A percentile compares a stretch with the other conserved stretches of the same genome.
Conservation (phyloP, 2,888 invertebrate species). For the Dermolepida albohirtum region DNA sequence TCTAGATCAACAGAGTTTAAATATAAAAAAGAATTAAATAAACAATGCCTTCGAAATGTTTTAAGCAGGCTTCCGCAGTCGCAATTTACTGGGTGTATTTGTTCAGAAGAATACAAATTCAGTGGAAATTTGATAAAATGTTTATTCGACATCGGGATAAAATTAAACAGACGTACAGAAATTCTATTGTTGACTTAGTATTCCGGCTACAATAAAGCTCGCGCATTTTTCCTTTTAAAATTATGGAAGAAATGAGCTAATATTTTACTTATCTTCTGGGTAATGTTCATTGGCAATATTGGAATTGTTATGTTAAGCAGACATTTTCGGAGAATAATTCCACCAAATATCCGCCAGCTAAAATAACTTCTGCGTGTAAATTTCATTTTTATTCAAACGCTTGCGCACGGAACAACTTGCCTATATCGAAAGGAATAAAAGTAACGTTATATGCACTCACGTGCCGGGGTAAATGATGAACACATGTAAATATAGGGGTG, state of each 20-base stretch:
- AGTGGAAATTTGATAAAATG: slow-evolving; percentile 22
- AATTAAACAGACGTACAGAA: slow-evolving; percentile 29
- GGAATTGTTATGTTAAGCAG: slow-evolving; percentile 48
- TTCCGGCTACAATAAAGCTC: slow-evolving; percentile 4
- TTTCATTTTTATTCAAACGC: slow-evolving; percentile 36
- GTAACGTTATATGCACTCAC: neutral
- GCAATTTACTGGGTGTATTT: slow-evolving; percentile 21
- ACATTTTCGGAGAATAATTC: slow-evolving; percentile 46
- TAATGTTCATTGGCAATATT: slow-evolving; percentile 46
- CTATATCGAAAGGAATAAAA: slow-evolving; percentile 1
- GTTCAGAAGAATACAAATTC: slow-evolving; percentile 19
- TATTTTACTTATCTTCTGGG: slow-evolving; percentile 36
- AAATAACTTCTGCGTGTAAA: neutral
- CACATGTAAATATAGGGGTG: too few relatives aligned
- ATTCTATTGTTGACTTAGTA: slow-evolving; percentile 26
- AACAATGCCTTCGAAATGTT: slow-evolving; percentile 8
- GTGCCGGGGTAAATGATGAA: too few relatives aligned
- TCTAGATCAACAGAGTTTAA: too few relatives aligned
- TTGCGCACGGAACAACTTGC: neutral
- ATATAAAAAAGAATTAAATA: too few relatives aligned
- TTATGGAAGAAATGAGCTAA: slow-evolving; percentile 20
- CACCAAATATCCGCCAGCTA: slow-evolving; percentile 40
- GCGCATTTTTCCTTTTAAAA: slow-evolving; percentile 14
- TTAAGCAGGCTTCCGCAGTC: slow-evolving; percentile 4
- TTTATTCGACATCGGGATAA: slow-evolving; percentile 32